phyloP scores from a whole-genome alignment of 2,888 invertebrate genomes.

The Ypsolopha sequella region DNA sequence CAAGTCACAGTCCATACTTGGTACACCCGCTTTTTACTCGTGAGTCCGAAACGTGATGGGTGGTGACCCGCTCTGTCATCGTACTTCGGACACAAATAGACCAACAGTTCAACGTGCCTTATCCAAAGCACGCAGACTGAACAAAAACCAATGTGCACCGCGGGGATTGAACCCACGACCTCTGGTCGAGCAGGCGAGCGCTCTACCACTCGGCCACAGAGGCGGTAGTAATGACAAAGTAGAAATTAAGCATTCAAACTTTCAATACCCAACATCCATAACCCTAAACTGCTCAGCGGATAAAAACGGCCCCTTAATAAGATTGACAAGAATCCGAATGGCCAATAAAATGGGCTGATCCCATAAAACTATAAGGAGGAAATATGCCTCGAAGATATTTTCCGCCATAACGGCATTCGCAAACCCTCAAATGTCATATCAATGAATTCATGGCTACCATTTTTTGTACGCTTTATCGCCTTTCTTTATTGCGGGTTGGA shows the following conservation, averaged over 20 bases:
- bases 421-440: conserved; percentile 65
- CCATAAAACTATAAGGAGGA: conserved; percentile 65
- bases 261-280: conserved; percentile 8
- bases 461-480: conserved; percentile 65
- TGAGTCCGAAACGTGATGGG: too few relatives aligned
- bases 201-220: neutral
- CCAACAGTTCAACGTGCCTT: too few relatives aligned
- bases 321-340: conserved; percentile 59
- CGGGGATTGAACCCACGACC: too few relatives aligned
- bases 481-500: conserved; percentile 63
- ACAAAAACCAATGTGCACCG: too few relatives aligned
- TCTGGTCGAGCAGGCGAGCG: neutral
- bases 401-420: conserved; percentile 49
- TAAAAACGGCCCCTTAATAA: conserved; percentile 46
- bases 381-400: conserved; percentile 41
- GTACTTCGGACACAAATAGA: too few relatives aligned
- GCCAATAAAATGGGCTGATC: conserved; percentile 62
- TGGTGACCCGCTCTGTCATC: too few relatives aligned
- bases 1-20: too few relatives aligned
- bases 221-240: neutral
- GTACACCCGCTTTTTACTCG: too few relatives aligned
- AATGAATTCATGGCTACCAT: conserved; percentile 65
- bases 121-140: too few relatives aligned
- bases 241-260: neutral
- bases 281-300: conserved; percentile 19